Base-by-base conservation (phyloP, 2,888 invertebrate species). In the Melanophora roralis region DNA sequence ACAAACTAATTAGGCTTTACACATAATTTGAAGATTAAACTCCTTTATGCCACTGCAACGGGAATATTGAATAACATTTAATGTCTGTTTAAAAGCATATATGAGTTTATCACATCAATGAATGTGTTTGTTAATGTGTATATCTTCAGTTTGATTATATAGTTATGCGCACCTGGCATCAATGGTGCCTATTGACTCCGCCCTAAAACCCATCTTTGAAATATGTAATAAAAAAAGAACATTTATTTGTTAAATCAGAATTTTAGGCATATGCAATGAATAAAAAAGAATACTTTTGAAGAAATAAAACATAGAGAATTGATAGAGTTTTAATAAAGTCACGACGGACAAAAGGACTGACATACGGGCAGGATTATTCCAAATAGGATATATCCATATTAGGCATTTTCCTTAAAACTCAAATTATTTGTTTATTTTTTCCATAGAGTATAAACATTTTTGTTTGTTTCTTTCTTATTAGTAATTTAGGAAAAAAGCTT, bases 111-210 rank as follows among this genome's bases (percentile, higher is more conserved):
- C 43, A 43, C 27, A 27, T 27, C 4, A 3, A 27, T 59, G 19
- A 45, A 21, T 64, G 49, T 51, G 34, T 19, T 8, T 45, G 60
- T 21, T 9, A 16, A n/a, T 53, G 12, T 60, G 12, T 55, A 16
- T 34, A 53, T 45, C 11, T 49, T 47, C 19, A 32, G 47, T 36
- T 62, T 64, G 68, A 68, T 65, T 67, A 71, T 62, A 55, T 71
- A 67, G 65, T 69, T 68, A 47, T 72, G 65, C 55, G 80, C 72
- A 78, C 80, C 72, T 76, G 80, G 80, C 79, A 79, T 78, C 76
- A 65, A 74, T 80, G 76, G 80, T 80, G 80, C 76, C 72, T 72
- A 80, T 80, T 80, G 80, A 68, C 80, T 80, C 80, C 80, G 80
- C 80, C 80, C 80, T 72, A 49, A 67, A 68, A 80, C 62, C 76